These are phyloP conservation scores for Valencia hispanica DNA, from an alignment of 2,797 vertebrate species.

Conservation along the genomic window DNA sequence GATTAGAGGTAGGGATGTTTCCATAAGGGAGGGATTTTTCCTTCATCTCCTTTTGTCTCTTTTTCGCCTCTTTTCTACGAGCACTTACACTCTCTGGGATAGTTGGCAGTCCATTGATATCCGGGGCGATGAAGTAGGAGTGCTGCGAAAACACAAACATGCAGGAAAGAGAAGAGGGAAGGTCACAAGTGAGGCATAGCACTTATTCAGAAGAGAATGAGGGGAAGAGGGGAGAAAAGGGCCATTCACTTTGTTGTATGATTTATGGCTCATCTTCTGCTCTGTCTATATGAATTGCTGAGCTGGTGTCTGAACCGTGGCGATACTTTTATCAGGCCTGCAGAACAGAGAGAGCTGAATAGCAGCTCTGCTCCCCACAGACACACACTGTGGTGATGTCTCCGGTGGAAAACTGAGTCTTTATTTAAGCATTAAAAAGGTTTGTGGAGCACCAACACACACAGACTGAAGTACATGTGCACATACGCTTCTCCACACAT, in stretches of 20 bases:
- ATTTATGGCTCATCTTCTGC: conserved; percentile 80
- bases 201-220: conserved; percentile 68
- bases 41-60: conserved; percentile 50
- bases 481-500: conserved; percentile 29
- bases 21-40: conserved; percentile 56
- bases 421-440: conserved; percentile 84
- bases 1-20: conserved; percentile 71
- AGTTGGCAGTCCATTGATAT: conserved; percentile 94
- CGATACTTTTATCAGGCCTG: conserved; percentile 75
- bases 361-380: conserved; percentile 73
- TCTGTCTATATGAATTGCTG: conserved; percentile 81
- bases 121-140: conserved; percentile 96
- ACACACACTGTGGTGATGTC: conserved; percentile 75
- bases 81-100: conserved; percentile 98
- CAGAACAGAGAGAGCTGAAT: conserved; percentile 76
- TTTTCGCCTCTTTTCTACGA: conserved; percentile 49
- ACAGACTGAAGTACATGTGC: conserved; percentile 10
- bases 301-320: conserved; percentile 78
- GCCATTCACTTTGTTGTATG: conserved; percentile 78
- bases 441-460: conserved; percentile 49
- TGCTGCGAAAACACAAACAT: conserved; percentile 85
- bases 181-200: conserved; percentile 73
- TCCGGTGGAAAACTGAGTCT: conserved; percentile 77
- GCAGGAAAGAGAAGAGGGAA: conserved; percentile 66
- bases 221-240: conserved; percentile 46